These are phyloP conservation scores for Scaptomyza reducta DNA, from an alignment of 2,888 invertebrate species.

Conservation along the genomic window DNA sequence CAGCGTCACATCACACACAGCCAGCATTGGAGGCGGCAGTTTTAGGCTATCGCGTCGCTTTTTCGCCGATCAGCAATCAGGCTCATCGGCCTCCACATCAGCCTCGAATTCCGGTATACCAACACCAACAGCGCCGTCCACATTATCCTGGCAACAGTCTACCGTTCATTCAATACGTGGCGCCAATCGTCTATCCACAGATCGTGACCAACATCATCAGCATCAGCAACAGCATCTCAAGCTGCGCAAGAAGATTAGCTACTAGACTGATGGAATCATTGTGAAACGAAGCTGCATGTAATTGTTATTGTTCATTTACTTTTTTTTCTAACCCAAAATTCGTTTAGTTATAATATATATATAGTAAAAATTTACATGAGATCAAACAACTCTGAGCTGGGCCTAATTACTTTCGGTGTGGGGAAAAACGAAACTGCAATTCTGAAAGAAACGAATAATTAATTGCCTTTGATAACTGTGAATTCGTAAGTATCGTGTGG, in stretches of 20 bases:
- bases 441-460: constrained; percentile 13
- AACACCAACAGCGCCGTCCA: constrained; percentile 75
- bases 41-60: constrained; percentile 67
- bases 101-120: constrained; percentile 79
- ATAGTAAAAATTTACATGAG: constrained; percentile 42
- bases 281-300: constrained; percentile 1
- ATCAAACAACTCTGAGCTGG: constrained; percentile 1
- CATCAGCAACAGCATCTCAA: constrained; percentile 78
- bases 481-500: constrained; percentile 15
- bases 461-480: constrained; percentile 43
- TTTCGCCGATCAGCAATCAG: constrained; percentile 54
- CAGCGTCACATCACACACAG: constrained; percentile 37
- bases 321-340: constrained; percentile 30
- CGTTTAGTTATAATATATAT: constrained; percentile 23
- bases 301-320: constrained; percentile 30
- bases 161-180: constrained; percentile 35
- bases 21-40: constrained; percentile 48
- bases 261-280: constrained; percentile 49
- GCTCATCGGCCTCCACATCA: constrained; percentile 73
- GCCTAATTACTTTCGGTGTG: too few species aligned
- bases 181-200: constrained; percentile 41
- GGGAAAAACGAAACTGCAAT: constrained; percentile 43
- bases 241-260: constrained; percentile 84
- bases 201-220: constrained; percentile 55
- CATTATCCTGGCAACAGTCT: constrained; percentile 58